Evolutionary conservation across 2,888 invertebrate genomes (phyloP), one percentile per base, ranked within the genome.

Genomic region (Tenthredo scrophulariae): DNA sequence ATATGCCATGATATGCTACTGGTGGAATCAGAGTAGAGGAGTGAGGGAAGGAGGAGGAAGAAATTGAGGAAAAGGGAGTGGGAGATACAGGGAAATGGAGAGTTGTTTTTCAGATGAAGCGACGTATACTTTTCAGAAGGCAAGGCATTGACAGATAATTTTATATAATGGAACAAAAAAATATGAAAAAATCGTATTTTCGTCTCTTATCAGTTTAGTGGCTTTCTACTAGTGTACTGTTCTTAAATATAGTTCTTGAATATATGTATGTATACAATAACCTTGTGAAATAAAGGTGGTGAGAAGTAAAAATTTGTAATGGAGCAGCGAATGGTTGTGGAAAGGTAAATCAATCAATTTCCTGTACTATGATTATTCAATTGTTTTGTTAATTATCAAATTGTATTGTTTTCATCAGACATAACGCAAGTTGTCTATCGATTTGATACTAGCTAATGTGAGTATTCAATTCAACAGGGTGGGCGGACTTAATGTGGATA

Each of bases 401-500:
- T 46, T 13, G 13, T 46, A 46, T 15, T 46, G 46, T 33, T 15
- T 43, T 58, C 6, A 3, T 40, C 7, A 79, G 33, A 18, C 18
- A 50, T 4, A 15, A 50, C 50, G 50, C 15, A 50, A 50, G 46
- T 50, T 50, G 26, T 18, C 6, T 18, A 37, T 83, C 37, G 9
- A 18, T 70, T 83, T 43, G 3, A 22, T 18, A 83, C 43, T 46
- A 22, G 22, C 9, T 67, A 18, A 7, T 70, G 10, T 67, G 15
- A 67, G 13, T 74, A 40, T 40, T 85, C 26, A 43, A 37, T 74
- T 86, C 18, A 90, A 91, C 85, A 89, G 89, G 4, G 86, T 87
- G 33, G 87, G 88, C 4, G 90, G 89, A 72, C 90, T 90, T 13
- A 89, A 90, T 85, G 87, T 91, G 22, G 90, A 91, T 83, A 88